These are phyloP conservation scores for Orthosia incerta DNA, from an alignment of 2,888 invertebrate genomes.

Conservation along the genomic window DNA sequence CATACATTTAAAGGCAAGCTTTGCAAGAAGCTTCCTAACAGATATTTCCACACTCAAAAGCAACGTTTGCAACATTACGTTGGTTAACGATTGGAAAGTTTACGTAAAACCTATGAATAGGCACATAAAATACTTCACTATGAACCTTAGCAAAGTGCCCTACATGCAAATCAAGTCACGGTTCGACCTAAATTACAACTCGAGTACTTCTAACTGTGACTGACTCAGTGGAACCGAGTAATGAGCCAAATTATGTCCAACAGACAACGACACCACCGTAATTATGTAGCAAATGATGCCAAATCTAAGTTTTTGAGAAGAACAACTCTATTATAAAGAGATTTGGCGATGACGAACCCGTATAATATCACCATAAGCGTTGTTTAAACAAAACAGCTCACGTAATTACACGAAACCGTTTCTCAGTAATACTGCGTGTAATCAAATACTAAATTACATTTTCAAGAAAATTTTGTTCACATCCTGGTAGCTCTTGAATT, in stretches of 20 bases:
- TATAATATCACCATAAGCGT: conserved; percentile 75
- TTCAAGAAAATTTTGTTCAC: conserved; percentile 54
- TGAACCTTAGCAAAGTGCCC: conserved; percentile 77
- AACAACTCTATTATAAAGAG: conserved; percentile 87
- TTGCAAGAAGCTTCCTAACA: conserved; percentile 16
- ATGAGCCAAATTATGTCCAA: conserved; percentile 84
- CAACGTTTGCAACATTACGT: conserved; percentile 72
- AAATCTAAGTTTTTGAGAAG: conserved; percentile 78
- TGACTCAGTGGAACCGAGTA: conserved; percentile 78
- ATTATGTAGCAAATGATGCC: conserved; percentile 83
- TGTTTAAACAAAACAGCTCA: conserved; percentile 73
- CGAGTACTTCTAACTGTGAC: conserved; percentile 77
- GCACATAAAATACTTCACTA: conserved; percentile 79
- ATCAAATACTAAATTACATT: conserved; percentile 59
- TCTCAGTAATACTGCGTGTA: conserved; percentile 56
- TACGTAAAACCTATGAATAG: conserved; percentile 81
- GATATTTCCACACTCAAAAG: conserved; percentile 43
- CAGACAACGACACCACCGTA: conserved; percentile 79
- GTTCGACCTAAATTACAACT: conserved; percentile 85
- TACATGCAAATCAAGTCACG: conserved; percentile 89
- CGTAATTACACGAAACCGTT: conserved; percentile 75
- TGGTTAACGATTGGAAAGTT: conserved; percentile 70
- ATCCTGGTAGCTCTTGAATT: conserved; percentile 24
- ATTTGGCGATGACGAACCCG: conserved; percentile 82
- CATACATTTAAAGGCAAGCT: conserved; percentile 3